Conservation (phyloP, 2,888 invertebrate species). For the Cantharis flavilabris region DNA sequence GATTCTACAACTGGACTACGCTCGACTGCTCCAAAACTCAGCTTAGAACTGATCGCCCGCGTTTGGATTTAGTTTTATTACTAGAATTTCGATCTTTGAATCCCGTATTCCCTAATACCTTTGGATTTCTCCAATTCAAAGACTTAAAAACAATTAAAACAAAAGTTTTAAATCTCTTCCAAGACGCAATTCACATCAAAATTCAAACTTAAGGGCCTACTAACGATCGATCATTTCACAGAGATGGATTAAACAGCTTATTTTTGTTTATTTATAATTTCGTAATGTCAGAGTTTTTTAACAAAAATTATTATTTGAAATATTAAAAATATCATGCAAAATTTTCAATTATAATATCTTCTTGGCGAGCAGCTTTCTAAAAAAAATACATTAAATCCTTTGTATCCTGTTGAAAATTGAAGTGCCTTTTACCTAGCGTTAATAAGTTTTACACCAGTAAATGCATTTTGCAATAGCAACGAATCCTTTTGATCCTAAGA, state of each 20-base stretch:
- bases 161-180: conserved; percentile 27
- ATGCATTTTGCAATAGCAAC: conserved; percentile 18
- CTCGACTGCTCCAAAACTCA: conserved; percentile 40
- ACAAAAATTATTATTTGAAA: neutral
- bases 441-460: conserved; percentile 29
- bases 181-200: conserved; percentile 17
- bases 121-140: conserved; percentile 25
- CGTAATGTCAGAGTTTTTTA: neutral
- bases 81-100: conserved; percentile 31
- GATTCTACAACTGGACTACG: conserved; percentile 44
- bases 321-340: neutral
- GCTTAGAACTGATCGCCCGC: conserved; percentile 42
- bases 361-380: neutral
- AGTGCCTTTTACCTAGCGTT: conserved; percentile 23
- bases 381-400: neutral
- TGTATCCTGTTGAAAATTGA: neutral
- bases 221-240: neutral
- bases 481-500: conserved; percentile 25
- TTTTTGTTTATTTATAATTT: neutral
- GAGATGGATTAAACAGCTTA: neutral
- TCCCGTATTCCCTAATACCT: conserved; percentile 28
- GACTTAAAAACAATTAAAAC: conserved; percentile 31
- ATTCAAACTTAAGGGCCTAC: neutral
- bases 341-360: neutral
- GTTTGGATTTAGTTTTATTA: conserved; percentile 40